A percentile compares a stretch with the other conserved stretches of the same genome.
These are phyloP conservation scores for Cephus cinctus DNA, from an alignment of 1,140 invertebrate species.

Conservation along the genomic window DNA sequence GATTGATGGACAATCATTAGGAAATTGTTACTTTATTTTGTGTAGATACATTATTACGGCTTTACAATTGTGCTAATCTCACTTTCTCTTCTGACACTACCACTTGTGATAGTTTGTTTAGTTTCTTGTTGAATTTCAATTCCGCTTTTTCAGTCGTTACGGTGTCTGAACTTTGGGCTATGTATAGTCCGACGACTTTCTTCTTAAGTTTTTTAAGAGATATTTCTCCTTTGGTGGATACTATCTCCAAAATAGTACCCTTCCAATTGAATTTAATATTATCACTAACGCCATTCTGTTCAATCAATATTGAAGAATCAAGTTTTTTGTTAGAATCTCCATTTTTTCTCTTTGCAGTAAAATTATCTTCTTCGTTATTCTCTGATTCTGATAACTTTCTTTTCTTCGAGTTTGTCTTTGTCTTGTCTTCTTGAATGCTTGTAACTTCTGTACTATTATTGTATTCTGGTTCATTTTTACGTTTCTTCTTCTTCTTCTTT, in stretches of 20 bases:
- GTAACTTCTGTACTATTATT: too few species aligned
- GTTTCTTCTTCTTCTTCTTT: conserved; percentile 23
- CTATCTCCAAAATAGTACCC: conserved; percentile 40
- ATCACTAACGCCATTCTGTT: conserved; percentile 1
- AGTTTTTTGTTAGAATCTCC: conserved; percentile 2
- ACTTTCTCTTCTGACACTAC: conserved; percentile 36
- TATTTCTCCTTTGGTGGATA: conserved; percentile 43
- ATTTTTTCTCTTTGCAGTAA: conserved; percentile 13
- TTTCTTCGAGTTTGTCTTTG: conserved; percentile 23
- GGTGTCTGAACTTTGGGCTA: conserved; percentile 27
- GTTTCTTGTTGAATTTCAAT: conserved; percentile 49
- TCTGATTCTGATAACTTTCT: conserved; percentile 11
- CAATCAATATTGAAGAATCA: neutral
- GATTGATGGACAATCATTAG: too few species aligned
- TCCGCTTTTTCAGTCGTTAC: conserved; percentile 37
- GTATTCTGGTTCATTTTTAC: too few species aligned
- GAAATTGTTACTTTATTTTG: too few species aligned
- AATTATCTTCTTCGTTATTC: conserved; percentile 12
- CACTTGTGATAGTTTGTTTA: conserved; percentile 42
- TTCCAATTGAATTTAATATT: conserved; percentile 45
- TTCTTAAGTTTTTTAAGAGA: conserved; percentile 50
- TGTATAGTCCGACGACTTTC: conserved; percentile 44
- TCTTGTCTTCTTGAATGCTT: too few species aligned
- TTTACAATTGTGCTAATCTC: conserved; percentile 14
- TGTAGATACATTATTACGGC: too few species aligned